A percentile compares a stretch with the other conserved stretches of the same genome.
Conservation (phyloP, 2,797 vertebrate genomes). For the Buphagus erythrorhynchus region DNA sequence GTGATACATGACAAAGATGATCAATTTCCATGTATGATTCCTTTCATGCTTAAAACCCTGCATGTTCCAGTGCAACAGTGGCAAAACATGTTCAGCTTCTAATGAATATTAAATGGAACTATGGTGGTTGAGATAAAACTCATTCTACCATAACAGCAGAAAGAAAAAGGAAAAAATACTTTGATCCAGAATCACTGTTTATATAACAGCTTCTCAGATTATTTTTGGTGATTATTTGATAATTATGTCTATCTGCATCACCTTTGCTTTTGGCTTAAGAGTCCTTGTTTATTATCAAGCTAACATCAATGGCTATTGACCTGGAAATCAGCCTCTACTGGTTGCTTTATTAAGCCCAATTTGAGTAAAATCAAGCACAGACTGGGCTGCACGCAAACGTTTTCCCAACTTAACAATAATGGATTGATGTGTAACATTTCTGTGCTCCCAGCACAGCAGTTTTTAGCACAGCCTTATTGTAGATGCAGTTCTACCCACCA, state of each 20-base stretch:
- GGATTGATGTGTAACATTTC: neutral
- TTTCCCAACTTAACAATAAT: neutral
- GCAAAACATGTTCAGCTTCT: neutral
- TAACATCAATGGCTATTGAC: neutral
- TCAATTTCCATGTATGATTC: neutral
- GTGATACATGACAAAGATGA: neutral
- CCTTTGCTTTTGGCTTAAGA: neutral
- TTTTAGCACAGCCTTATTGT: neutral
- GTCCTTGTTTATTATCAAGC: neutral
- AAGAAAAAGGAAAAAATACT: neutral
- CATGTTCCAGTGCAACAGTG: neutral
- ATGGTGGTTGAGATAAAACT: neutral
- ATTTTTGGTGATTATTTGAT: neutral
- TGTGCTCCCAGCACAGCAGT: neutral
- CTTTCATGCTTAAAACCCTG: neutral
- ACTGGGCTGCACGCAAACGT: rapidly evolving
- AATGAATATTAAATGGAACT: neutral
- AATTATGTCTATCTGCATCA: neutral
- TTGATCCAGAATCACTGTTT: neutral
- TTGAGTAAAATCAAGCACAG: neutral
- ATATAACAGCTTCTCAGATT: neutral
- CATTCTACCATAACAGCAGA: neutral
- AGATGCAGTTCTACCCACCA: neutral
- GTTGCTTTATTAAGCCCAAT: neutral
- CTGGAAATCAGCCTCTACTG: neutral